These are phyloP conservation scores for Eospalax fontanierii DNA, from an alignment of 2,797 vertebrate species.

Conservation along the genomic window DNA sequence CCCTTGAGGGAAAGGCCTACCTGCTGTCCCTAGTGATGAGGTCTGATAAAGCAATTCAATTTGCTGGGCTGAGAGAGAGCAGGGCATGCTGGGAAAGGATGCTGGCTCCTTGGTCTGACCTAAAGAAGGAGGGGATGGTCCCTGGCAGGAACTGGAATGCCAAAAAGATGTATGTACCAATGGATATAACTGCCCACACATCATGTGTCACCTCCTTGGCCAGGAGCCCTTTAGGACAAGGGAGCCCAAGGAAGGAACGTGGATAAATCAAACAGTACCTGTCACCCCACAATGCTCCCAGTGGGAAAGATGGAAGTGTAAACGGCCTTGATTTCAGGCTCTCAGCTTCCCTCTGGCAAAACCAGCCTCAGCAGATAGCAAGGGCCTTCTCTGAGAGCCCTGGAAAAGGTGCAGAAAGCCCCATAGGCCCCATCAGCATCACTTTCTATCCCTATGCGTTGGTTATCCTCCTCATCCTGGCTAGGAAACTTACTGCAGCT, in stretches of 20 bases:
- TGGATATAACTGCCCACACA: background rate
- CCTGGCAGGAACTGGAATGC: background rate
- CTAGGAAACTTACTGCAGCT: background rate
- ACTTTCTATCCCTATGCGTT: background rate
- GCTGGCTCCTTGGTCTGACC: slow-evolving; percentile 52
- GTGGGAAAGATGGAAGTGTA: background rate
- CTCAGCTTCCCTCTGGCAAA: background rate
- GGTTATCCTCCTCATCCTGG: background rate
- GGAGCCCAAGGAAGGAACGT: background rate
- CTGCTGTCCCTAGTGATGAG: background rate
- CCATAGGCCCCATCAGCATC: background rate
- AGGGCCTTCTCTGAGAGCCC: background rate
- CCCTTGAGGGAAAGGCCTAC: background rate
- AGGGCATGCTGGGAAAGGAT: slow-evolving; percentile 44
- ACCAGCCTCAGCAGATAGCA: background rate
- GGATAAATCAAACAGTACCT: background rate
- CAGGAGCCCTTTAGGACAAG: background rate
- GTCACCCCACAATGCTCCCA: background rate
- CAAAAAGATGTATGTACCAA: background rate
- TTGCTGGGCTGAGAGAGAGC: slow-evolving; percentile 7
- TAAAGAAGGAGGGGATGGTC: background rate
- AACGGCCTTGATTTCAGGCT: slow-evolving; percentile 13
- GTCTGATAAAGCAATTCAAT: slow-evolving; percentile 68
- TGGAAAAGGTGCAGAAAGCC: background rate
- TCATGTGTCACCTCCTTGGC: background rate